These are phyloP conservation scores for Apamea monoglypha DNA, from an alignment of 2,888 invertebrate species.

Conservation along the genomic window DNA sequence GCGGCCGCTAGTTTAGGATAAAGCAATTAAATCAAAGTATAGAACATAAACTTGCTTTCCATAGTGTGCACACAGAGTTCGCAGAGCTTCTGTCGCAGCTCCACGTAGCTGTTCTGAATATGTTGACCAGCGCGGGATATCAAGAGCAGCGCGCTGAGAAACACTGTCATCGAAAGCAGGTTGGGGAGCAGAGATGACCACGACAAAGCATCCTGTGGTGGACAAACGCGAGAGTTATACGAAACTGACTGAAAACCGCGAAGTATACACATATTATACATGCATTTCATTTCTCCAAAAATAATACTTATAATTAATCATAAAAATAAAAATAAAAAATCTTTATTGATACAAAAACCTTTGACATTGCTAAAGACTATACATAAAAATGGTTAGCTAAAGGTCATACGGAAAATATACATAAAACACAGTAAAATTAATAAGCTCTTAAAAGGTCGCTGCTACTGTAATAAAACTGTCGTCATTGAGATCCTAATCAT, in stretches of 20 bases:
- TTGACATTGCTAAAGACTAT: too few relatives aligned
- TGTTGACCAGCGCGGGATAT: slow-evolving; percentile 70
- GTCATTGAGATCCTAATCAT: too few relatives aligned
- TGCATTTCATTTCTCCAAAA: background rate
- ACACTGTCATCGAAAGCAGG: slow-evolving; percentile 51
- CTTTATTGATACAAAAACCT: too few relatives aligned
- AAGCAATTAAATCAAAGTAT: background rate
- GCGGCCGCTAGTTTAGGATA: background rate
- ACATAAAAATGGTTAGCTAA: too few relatives aligned
- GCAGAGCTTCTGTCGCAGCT: slow-evolving; percentile 66
- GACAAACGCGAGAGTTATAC: background rate
- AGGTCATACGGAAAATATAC: too few relatives aligned
- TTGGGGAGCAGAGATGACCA: slow-evolving; percentile 22
- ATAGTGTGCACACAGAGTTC: slow-evolving; percentile 66
- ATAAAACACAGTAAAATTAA: background rate
- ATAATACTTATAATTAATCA: background rate
- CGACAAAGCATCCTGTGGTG: slow-evolving; percentile 55
- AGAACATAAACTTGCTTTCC: slow-evolving; percentile 16
- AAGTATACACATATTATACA: background rate
- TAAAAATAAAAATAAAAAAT: too few relatives aligned
- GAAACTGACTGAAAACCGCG: background rate
- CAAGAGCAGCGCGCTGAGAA: slow-evolving; percentile 63
- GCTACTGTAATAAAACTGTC: too few relatives aligned
- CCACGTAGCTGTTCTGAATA: slow-evolving; percentile 65
- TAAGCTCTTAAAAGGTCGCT: background rate